A percentile compares a stretch with the other conserved stretches of the same genome.
Evolutionary conservation across 2,888 invertebrate species (phyloP).

Genomic region (Drosophila conformis): DNA sequence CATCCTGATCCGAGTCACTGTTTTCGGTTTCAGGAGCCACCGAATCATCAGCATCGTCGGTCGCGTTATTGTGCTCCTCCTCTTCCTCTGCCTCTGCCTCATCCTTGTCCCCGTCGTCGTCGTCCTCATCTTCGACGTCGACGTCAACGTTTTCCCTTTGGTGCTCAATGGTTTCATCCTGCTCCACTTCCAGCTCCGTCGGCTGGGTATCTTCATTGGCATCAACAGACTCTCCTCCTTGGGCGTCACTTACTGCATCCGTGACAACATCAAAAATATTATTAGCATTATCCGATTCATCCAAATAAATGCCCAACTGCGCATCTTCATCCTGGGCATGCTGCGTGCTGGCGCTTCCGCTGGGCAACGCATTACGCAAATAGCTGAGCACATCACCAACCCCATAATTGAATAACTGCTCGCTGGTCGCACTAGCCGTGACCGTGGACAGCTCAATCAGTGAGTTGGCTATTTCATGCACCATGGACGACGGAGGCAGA

Average conservation of each 20-base stretch:
- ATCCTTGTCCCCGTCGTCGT: slow-evolving; percentile 17
- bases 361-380: slow-evolving; percentile 21
- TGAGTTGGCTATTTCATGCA: slow-evolving; percentile 50
- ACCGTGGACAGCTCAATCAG: slow-evolving; percentile 52
- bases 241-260: slow-evolving; percentile 25
- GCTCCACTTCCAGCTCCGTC: slow-evolving; percentile 17
- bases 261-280: slow-evolving; percentile 46
- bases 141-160: slow-evolving; percentile 4
- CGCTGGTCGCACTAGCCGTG: slow-evolving; percentile 9
- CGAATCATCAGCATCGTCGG: slow-evolving; percentile 29
- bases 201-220: slow-evolving; percentile 38
- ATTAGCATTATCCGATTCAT: slow-evolving; percentile 35
- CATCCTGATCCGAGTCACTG: slow-evolving; percentile 32
- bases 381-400: slow-evolving; percentile 40
- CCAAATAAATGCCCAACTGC: slow-evolving; percentile 50
- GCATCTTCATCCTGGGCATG: slow-evolving; percentile 35
- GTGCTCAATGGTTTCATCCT: slow-evolving; percentile 2
- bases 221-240: slow-evolving; percentile 25
- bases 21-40: slow-evolving; percentile 17
- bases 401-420: slow-evolving; percentile 33
- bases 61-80: slow-evolving; percentile 20
- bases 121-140: slow-evolving; percentile 21
- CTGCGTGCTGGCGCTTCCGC: slow-evolving; percentile 1
- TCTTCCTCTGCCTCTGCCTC: slow-evolving; percentile 11
- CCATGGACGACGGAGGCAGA: slow-evolving; percentile 7